These are phyloP conservation scores for Tetrao urogallus DNA, from an alignment of 2,113 vertebrate genomes.

Conservation along the genomic window DNA sequence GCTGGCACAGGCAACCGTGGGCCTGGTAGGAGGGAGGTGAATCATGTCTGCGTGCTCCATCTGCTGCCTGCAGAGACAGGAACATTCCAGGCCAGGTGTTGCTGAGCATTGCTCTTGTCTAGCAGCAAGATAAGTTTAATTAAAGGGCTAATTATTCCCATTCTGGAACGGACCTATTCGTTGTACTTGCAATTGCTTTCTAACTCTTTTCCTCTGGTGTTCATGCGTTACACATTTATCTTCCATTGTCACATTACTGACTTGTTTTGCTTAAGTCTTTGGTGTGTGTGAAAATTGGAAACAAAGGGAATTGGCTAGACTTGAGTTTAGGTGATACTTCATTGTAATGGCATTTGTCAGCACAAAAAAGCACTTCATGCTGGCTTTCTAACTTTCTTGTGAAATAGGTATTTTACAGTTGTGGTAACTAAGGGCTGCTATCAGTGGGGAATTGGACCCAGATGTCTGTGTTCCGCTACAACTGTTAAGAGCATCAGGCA, in stretches of 20 bases:
- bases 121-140: slow-evolving; percentile 75
- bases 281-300: slow-evolving; percentile 39
- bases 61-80: slow-evolving; percentile 71
- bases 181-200: background rate
- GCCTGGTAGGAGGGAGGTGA: slow-evolving; percentile 41
- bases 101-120: slow-evolving; percentile 66
- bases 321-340: slow-evolving; percentile 22
- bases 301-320: slow-evolving; percentile 35
- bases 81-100: slow-evolving; percentile 68
- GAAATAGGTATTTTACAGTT: slow-evolving; percentile 3
- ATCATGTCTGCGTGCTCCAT: slow-evolving; percentile 45
- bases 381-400: slow-evolving; percentile 8
- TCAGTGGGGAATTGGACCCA: slow-evolving; percentile 1
- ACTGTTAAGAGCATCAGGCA: background rate
- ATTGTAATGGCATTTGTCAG: slow-evolving; percentile 8
- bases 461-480: background rate
- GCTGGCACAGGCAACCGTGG: slow-evolving; percentile 33
- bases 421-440: background rate
- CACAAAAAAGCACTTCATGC: slow-evolving; percentile 22
- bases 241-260: slow-evolving; percentile 22
- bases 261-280: slow-evolving; percentile 46
- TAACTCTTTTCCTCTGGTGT: slow-evolving; percentile 22
- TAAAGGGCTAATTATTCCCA: slow-evolving; percentile 75
- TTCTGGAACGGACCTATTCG: background rate
- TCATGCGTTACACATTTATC: background rate